Conservation (phyloP, 2,797 vertebrate species). For the Acanthurus tractus region DNA sequence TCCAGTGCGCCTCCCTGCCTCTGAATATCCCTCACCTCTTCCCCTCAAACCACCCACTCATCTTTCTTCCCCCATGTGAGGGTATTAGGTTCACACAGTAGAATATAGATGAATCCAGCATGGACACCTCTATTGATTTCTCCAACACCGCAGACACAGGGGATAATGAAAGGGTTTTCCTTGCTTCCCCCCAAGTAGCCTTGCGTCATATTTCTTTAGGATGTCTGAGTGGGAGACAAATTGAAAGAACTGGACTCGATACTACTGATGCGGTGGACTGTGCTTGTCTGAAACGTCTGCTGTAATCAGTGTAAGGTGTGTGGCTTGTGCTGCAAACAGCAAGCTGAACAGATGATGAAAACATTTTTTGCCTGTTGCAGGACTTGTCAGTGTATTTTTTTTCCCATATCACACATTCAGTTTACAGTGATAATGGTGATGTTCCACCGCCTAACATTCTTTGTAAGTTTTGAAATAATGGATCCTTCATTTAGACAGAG, state of each 20-base stretch:
- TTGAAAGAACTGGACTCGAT: slow-evolving; percentile 41
- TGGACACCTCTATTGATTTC: slow-evolving; percentile 80
- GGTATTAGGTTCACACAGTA: slow-evolving; percentile 78
- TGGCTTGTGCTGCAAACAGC: slow-evolving; percentile 17
- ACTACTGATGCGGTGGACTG: slow-evolving; percentile 19
- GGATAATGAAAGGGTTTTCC: slow-evolving; percentile 79
- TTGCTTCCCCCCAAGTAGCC: slow-evolving; percentile 56
- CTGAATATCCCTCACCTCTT: slow-evolving; percentile 56
- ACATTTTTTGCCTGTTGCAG: background rate
- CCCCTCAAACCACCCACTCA: slow-evolving; percentile 68
- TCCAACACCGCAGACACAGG: slow-evolving; percentile 70
- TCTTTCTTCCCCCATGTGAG: slow-evolving; percentile 66
- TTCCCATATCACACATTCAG: background rate
- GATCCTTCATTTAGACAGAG: background rate
- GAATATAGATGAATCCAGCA: slow-evolving; percentile 80
- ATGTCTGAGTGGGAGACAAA: slow-evolving; percentile 56
- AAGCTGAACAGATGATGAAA: slow-evolving; percentile 4
- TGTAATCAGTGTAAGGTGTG: slow-evolving; percentile 28
- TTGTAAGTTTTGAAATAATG: background rate
- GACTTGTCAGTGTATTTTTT: background rate
- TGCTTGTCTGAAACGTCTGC: slow-evolving; percentile 39
- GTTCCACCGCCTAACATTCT: background rate
- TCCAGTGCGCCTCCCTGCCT: slow-evolving; percentile 33
- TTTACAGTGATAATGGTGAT: background rate
- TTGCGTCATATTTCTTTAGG: slow-evolving; percentile 72